phyloP scores from a whole-genome alignment of 2,888 invertebrate genomes.

The Dryocosmus kuriphilus region DNA sequence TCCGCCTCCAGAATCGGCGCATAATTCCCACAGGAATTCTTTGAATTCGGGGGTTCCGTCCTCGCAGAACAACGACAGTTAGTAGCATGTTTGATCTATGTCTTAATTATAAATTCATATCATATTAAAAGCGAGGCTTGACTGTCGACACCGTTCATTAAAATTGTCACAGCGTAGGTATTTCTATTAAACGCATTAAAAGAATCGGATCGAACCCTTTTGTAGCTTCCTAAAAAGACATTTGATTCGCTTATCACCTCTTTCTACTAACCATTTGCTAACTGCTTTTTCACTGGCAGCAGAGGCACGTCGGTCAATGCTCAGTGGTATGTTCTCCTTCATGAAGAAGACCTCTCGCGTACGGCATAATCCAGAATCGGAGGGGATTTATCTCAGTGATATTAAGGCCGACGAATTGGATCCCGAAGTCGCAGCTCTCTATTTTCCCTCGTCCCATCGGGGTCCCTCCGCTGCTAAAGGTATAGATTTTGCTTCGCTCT shows the following conservation, averaged over 20 bases:
- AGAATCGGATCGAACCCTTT: conserved; percentile 3
- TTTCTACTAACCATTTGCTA: conserved; percentile 66
- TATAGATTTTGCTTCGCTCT: conserved; percentile 65
- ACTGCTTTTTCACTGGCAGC: conserved; percentile 68
- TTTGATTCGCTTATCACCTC: conserved; percentile 48
- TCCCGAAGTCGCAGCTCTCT: conserved; percentile 93
- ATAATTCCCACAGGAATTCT: conserved; percentile 64
- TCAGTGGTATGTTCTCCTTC: conserved; percentile 95
- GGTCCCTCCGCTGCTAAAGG: conserved; percentile 71
- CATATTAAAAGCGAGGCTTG: background rate
- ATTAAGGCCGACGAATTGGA: conserved; percentile 93
- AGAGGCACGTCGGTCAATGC: conserved; percentile 84
- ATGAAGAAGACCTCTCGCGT: conserved; percentile 87
- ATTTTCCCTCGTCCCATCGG: conserved; percentile 85
- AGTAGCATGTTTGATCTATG: conserved; percentile 50
- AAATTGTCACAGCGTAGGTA: background rate
- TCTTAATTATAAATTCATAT: background rate
- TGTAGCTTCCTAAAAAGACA: background rate
- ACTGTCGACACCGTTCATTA: background rate
- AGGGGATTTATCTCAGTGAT: conserved; percentile 95
- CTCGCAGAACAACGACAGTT: conserved; percentile 69
- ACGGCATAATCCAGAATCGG: conserved; percentile 82
- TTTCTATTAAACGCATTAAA: background rate
- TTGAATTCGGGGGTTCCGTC: conserved; percentile 63
- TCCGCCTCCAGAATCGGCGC: conserved; percentile 72